A percentile compares a stretch with the other conserved stretches of the same genome.
Conservation (phyloP, 2,797 vertebrate genomes). For the Ctenochaetus hawaiiensis region DNA sequence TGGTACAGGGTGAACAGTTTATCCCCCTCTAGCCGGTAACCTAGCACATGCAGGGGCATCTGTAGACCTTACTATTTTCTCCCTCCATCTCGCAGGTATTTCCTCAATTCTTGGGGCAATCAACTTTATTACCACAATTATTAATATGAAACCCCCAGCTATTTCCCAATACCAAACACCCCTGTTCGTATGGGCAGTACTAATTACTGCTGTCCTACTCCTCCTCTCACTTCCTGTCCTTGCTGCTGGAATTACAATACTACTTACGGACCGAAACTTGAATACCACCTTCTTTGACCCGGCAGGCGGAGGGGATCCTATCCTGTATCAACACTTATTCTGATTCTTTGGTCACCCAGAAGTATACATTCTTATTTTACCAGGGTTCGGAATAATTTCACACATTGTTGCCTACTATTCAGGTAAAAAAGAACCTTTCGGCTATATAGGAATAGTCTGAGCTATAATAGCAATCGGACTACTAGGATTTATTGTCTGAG, state of each 20-base stretch:
- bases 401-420: slow-evolving; percentile 9
- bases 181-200: slow-evolving; percentile 53
- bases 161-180: background rate
- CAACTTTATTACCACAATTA: slow-evolving; percentile 70
- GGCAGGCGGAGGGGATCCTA: background rate
- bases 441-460: slow-evolving; percentile 55
- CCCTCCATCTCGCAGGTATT: slow-evolving; percentile 33
- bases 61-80: slow-evolving; percentile 66
- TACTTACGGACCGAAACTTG: slow-evolving; percentile 32
- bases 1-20: slow-evolving; percentile 63
- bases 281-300: slow-evolving; percentile 66
- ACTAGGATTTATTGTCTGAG: slow-evolving; percentile 66
- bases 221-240: slow-evolving; percentile 27
- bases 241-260: slow-evolving; percentile 19
- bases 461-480: slow-evolving; percentile 47
- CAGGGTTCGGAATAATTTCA: slow-evolving; percentile 42
- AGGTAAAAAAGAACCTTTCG: slow-evolving; percentile 72
- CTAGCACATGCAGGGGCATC: slow-evolving; percentile 55
- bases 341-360: slow-evolving; percentile 68
- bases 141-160: slow-evolving; percentile 68
- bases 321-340: slow-evolving; percentile 18
- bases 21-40: slow-evolving; percentile 45
- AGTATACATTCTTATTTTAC: slow-evolving; percentile 3
- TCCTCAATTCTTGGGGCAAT: slow-evolving; percentile 62
- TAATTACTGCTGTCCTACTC: background rate